phyloP scores from a whole-genome alignment of 2,888 invertebrate species.

The Sinohyriopsis cumingii region DNA sequence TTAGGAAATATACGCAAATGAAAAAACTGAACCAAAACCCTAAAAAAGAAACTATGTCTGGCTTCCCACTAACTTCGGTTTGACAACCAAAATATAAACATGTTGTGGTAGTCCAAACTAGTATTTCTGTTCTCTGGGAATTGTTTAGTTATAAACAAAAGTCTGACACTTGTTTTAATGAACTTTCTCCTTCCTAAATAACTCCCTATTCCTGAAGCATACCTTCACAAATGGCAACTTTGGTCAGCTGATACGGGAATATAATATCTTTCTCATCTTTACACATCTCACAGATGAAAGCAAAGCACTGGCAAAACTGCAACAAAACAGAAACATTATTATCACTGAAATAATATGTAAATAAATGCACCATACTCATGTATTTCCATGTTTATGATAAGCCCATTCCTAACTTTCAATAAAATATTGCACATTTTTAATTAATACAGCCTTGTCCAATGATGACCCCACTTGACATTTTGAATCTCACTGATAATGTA shows the following conservation, averaged over 20 bases:
- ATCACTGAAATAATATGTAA: background rate
- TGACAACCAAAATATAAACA: too few relatives aligned
- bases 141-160: background rate
- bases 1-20: too few relatives aligned
- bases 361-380: background rate
- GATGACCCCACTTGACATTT: too few relatives aligned
- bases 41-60: too few relatives aligned
- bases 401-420: too few relatives aligned
- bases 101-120: background rate
- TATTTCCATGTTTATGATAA: too few relatives aligned
- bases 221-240: constrained; percentile 63
- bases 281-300: constrained; percentile 71
- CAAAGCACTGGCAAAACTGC: constrained; percentile 68
- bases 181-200: background rate
- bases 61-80: too few relatives aligned
- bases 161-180: background rate
- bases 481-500: too few relatives aligned
- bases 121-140: too few relatives aligned
- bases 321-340: constrained; percentile 17
- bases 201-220: constrained; percentile 7
- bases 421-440: too few relatives aligned
- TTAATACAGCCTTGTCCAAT: too few relatives aligned
- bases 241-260: constrained; percentile 68
- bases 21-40: too few relatives aligned
- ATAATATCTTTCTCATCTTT: constrained; percentile 61